These are phyloP conservation scores for Exephanes ischioxanthus DNA, from an alignment of 2,888 invertebrate genomes.

Conservation along the genomic window DNA sequence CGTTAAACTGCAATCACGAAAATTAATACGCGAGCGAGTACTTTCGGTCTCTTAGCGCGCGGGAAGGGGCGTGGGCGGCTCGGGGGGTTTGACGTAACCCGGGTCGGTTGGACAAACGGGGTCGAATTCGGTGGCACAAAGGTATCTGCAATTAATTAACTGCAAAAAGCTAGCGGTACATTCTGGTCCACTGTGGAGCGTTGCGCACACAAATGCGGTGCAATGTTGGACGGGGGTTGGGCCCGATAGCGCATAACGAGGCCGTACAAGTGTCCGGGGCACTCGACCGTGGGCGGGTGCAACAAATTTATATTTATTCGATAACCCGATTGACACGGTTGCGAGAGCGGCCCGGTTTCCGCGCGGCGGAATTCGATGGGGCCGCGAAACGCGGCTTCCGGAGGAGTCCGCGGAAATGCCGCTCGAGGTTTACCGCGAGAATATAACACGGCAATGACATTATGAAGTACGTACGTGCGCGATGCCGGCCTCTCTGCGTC, in stretches of 20 bases:
- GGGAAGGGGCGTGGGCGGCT: neutral
- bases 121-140: slow-evolving; percentile 40
- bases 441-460: slow-evolving; percentile 47
- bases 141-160: slow-evolving; percentile 69
- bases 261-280: slow-evolving; percentile 16
- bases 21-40: slow-evolving; percentile 69
- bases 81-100: neutral
- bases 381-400: neutral
- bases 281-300: neutral
- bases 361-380: neutral
- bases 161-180: slow-evolving; percentile 46
- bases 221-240: neutral
- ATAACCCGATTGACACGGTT: slow-evolving; percentile 37
- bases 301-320: slow-evolving; percentile 53
- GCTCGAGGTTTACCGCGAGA: slow-evolving; percentile 9
- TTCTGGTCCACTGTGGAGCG: neutral
- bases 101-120: slow-evolving; percentile 31
- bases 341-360: neutral
- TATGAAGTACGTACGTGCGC: slow-evolving; percentile 29
- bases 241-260: neutral
- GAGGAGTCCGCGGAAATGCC: neutral
- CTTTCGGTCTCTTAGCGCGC: neutral
- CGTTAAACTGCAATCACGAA: slow-evolving; percentile 72
- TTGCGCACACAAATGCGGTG: neutral
- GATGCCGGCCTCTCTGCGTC: slow-evolving; percentile 25